phyloP scores from a whole-genome alignment of 2,797 vertebrate species.

The Cynopterus sphinx region DNA sequence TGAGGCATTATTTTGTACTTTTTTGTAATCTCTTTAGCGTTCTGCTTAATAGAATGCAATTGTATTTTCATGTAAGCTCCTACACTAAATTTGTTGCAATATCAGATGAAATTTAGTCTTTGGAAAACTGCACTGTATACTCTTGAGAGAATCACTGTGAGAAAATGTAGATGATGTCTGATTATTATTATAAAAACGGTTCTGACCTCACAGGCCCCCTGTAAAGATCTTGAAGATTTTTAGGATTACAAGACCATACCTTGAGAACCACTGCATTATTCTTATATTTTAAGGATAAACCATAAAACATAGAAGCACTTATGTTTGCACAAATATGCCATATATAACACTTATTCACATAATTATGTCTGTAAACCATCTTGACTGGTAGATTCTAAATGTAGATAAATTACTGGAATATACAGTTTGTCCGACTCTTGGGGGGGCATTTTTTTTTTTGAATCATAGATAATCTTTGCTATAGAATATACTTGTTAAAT shows the following conservation, averaged over 20 bases:
- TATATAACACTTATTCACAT: neutral
- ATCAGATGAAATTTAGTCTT: neutral
- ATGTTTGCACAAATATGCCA: neutral
- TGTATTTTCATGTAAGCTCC: neutral
- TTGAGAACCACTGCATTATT: neutral
- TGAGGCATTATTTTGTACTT: neutral
- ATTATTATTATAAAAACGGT: conserved; percentile 8
- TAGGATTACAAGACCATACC: neutral
- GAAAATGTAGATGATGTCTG: neutral
- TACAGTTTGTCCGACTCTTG: neutral
- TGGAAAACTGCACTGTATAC: neutral
- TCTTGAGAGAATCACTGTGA: neutral
- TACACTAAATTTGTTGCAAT: neutral
- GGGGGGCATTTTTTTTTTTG: neutral
- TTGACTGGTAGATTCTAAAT: neutral
- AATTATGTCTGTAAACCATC: neutral
- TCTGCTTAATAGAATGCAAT: neutral
- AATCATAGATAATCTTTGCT: neutral
- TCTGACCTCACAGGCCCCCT: neutral
- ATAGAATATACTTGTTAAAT: neutral
- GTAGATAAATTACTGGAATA: neutral
- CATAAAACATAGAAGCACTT: neutral
- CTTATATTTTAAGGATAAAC: neutral
- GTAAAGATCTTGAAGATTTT: neutral
- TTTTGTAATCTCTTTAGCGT: neutral